phyloP scores from a whole-genome alignment of 2,797 vertebrate genomes.

The Diglossa cyanea region DNA sequence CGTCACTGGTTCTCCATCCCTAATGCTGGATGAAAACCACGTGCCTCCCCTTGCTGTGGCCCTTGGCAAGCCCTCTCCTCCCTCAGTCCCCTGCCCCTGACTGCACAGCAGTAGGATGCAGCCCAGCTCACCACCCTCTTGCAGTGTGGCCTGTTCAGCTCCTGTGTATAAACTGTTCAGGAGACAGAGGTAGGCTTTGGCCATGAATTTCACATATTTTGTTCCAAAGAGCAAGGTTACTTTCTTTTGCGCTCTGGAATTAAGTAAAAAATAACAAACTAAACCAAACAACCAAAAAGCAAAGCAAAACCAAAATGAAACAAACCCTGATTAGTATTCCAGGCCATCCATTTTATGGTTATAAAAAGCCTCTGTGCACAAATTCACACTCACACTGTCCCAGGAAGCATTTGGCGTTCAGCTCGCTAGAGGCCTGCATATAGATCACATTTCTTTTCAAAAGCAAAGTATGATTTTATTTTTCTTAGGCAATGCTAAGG shows the following conservation, averaged over 20 bases:
- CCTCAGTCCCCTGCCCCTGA: background rate
- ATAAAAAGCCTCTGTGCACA: background rate
- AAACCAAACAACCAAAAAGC: background rate
- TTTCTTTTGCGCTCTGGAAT: conserved; percentile 1
- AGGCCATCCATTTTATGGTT: background rate
- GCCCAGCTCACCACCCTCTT: background rate
- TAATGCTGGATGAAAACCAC: fast-evolving
- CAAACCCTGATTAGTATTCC: background rate
- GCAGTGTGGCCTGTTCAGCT: background rate
- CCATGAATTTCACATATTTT: background rate
- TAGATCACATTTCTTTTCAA: conserved; percentile 19
- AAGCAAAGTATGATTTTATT: conserved; percentile 20
- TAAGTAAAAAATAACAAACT: background rate
- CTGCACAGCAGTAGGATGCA: background rate
- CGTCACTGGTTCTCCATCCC: background rate
- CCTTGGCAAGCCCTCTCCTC: background rate
- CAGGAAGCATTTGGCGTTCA: background rate
- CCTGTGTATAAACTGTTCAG: background rate
- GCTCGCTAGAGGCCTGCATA: background rate
- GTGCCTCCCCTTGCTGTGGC: background rate
- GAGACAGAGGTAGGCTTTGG: background rate
- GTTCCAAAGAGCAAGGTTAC: background rate
- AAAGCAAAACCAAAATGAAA: background rate
- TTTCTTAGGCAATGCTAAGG: conserved; percentile 10
- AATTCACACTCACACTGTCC: background rate